These are phyloP conservation scores for Lanistes nyassanus DNA, from an alignment of 1,140 invertebrate genomes.

Conservation along the genomic window DNA sequence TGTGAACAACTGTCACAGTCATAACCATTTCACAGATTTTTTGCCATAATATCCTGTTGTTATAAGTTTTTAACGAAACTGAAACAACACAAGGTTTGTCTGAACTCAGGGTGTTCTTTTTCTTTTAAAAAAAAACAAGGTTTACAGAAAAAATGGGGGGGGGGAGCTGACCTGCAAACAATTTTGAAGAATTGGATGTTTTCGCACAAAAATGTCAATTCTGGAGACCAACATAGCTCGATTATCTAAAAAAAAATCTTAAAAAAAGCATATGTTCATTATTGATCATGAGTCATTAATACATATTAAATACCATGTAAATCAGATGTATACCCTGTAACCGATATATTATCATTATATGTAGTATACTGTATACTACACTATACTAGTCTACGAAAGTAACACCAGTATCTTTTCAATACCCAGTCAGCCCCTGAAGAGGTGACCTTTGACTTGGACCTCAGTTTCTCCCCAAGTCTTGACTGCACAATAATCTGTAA, in stretches of 20 bases:
- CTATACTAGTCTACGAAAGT: background rate
- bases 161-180: background rate
- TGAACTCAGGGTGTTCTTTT: no score
- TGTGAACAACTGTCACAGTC: no score
- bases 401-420: constrained; percentile 52
- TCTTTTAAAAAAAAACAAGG: background rate
- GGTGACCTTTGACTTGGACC: constrained; percentile 79
- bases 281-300: background rate
- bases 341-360: no score
- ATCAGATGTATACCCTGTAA: background rate
- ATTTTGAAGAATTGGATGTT: background rate
- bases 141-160: background rate
- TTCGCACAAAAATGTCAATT: no score
- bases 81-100: no score
- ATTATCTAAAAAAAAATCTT: no score
- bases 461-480: constrained; percentile 84
- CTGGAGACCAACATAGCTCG: no score
- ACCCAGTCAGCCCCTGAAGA: constrained; percentile 82
- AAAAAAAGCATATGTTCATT: background rate
- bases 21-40: no score
- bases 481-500: constrained; percentile 91
- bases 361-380: no score
- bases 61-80: no score
- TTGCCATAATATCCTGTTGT: no score
- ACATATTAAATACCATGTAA: background rate